phyloP scores from a whole-genome alignment of 2,888 invertebrate genomes.

The Thymelicus lineola region DNA sequence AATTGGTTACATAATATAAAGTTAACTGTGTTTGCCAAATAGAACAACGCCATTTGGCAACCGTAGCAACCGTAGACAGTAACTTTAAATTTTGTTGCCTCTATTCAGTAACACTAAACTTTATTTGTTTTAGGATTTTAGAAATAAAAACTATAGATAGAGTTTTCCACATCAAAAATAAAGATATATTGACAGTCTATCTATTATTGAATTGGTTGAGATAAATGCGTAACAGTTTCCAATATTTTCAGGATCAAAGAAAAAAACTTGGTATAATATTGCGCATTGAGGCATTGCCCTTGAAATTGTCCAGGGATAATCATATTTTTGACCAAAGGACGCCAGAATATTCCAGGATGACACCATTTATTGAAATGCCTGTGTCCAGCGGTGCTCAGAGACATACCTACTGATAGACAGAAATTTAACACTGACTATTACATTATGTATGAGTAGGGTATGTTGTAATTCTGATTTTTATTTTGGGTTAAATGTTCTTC shows the following conservation, averaged over 20 bases:
- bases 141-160: not conserved
- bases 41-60: conserved; percentile 50
- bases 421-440: too few species aligned
- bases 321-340: too few species aligned
- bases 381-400: too few species aligned
- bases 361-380: too few species aligned
- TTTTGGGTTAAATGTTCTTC: too few species aligned
- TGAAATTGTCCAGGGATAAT: too few species aligned
- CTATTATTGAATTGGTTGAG: not conserved
- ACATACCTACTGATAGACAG: too few species aligned
- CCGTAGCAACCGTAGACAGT: conserved; percentile 42
- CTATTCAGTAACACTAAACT: conserved; percentile 11
- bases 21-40: conserved; percentile 46
- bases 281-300: too few species aligned
- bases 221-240: not conserved
- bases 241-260: not conserved
- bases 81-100: conserved; percentile 35
- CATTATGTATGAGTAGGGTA: too few species aligned
- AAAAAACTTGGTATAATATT: too few species aligned
- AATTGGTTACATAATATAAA: conserved; percentile 26
- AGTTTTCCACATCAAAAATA: not conserved
- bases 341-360: too few species aligned
- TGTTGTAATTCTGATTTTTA: too few species aligned
- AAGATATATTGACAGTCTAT: not conserved
- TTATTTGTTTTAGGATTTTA: conserved; percentile 28